Percentiles rank a stretch among this genome's conserved stretches.
Conservation (phyloP, 2,888 invertebrate species). For the Acanthosoma haemorrhoidale region DNA sequence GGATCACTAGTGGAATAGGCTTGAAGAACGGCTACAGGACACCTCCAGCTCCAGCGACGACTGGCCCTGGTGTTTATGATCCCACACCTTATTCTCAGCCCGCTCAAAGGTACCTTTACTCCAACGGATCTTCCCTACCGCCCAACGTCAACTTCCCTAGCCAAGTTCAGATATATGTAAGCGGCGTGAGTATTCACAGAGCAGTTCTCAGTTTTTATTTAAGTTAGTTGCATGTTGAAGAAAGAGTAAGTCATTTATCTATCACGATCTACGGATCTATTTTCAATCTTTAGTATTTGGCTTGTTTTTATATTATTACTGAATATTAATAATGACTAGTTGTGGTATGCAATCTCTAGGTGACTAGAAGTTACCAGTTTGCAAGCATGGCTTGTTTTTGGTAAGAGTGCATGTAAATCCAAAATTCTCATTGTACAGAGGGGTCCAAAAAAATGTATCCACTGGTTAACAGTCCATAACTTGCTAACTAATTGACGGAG, state of each 20-base stretch:
- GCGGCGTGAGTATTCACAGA: slow-evolving; percentile 31
- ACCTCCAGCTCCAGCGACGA: slow-evolving; percentile 46
- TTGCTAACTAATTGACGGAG: too few relatives aligned
- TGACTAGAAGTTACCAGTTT: too few relatives aligned
- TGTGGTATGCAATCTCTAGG: not conserved
- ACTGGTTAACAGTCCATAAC: too few relatives aligned
- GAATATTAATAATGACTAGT: too few relatives aligned
- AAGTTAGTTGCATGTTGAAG: not conserved
- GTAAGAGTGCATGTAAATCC: too few relatives aligned
- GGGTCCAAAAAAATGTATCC: too few relatives aligned
- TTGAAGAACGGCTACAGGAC: slow-evolving; percentile 65
- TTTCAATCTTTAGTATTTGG: not conserved
- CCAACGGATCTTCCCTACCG: slow-evolving; percentile 56
- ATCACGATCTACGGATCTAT: not conserved
- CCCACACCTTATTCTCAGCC: slow-evolving; percentile 47
- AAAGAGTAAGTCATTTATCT: not conserved
- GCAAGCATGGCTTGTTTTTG: too few relatives aligned
- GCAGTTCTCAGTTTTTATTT: not conserved
- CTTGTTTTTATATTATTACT: not conserved
- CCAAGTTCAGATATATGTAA: slow-evolving; percentile 43
- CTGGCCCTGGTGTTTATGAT: slow-evolving; percentile 41
- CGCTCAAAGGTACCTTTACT: slow-evolving; percentile 59
- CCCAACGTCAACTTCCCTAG: slow-evolving; percentile 50
- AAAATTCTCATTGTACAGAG: too few relatives aligned
- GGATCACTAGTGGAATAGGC: slow-evolving; percentile 40